Evolutionary conservation across 2,113 vertebrate genomes (phyloP).

Genomic region (Erythrocercus mccallii): DNA sequence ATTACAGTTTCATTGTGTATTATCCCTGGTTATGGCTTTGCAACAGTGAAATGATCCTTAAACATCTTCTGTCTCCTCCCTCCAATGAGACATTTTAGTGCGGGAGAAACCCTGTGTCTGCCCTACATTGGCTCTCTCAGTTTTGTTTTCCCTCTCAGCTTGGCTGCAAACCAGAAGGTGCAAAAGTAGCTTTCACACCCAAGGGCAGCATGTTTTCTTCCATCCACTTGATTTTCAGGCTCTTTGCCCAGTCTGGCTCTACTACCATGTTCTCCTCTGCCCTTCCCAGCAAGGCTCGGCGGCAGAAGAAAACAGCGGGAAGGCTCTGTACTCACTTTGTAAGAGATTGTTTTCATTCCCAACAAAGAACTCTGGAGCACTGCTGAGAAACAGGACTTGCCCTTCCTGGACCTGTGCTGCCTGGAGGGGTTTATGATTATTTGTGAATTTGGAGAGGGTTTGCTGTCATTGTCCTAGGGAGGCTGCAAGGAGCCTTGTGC

Average conservation of each 20-base stretch:
- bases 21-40: background rate
- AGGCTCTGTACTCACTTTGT: background rate
- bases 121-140: background rate
- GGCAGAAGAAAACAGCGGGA: background rate
- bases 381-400: background rate
- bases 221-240: background rate
- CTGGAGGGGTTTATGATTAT: fast-evolving
- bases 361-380: background rate
- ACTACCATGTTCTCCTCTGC: background rate
- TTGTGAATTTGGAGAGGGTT: background rate
- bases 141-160: background rate
- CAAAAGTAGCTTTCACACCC: background rate
- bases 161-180: slow-evolving; percentile 31
- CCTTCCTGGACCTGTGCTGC: background rate
- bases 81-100: background rate
- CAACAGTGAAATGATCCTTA: background rate
- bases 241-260: background rate
- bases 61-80: background rate
- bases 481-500: fast-evolving
- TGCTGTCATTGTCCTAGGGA: background rate
- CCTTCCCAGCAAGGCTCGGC: background rate
- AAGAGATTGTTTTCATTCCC: background rate
- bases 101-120: background rate
- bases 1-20: background rate
- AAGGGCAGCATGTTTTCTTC: background rate